Conservation (phyloP, 2,113 vertebrate species). For the Aviceda subcristata region DNA sequence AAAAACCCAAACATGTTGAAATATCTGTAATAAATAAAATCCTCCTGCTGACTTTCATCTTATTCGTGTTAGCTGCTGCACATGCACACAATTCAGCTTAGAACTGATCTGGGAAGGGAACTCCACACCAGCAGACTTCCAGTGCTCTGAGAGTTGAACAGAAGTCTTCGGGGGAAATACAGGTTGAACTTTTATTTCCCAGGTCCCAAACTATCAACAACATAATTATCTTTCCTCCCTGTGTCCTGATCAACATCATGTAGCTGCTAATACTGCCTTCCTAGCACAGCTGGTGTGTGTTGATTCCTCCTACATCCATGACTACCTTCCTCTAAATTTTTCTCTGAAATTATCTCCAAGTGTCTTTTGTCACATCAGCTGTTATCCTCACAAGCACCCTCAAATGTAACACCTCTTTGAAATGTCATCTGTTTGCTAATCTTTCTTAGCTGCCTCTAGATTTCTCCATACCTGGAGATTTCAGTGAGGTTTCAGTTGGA, state of each 20-base stretch:
- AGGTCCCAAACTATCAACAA: background rate
- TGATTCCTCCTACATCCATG: background rate
- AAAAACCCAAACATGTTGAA: background rate
- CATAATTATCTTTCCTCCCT: background rate
- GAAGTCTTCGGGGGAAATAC: background rate
- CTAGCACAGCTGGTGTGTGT: background rate
- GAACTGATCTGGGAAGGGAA: background rate
- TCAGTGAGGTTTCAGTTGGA: background rate
- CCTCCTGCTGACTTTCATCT: background rate
- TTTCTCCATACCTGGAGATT: background rate
- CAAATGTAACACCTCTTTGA: background rate
- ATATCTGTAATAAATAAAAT: background rate
- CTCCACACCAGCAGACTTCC: background rate
- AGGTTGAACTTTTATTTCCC: background rate
- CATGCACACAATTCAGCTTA: background rate
- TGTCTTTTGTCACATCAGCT: background rate
- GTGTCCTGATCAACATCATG: background rate
- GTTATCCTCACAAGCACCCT: background rate
- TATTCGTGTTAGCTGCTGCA: background rate
- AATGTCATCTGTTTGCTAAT: conserved; percentile 2
- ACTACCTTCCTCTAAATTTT: background rate
- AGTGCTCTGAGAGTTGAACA: background rate
- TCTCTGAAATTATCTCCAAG: background rate
- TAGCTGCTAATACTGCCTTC: background rate
- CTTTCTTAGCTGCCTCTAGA: background rate